These are phyloP conservation scores for Globia sparganii DNA, from an alignment of 2,888 invertebrate species.

Conservation along the genomic window DNA sequence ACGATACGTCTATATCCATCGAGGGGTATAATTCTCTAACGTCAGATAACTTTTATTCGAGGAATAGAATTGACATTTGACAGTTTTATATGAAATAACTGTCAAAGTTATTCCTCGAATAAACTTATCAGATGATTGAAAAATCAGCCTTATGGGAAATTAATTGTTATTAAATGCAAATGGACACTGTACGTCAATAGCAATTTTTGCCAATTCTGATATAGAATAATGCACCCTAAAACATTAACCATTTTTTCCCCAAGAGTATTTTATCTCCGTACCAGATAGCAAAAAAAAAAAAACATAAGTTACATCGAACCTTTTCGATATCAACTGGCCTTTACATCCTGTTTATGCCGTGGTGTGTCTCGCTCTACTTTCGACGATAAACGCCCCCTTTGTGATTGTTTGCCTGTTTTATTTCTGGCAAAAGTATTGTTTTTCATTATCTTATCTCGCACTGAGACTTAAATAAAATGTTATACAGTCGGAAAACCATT, in stretches of 20 bases:
- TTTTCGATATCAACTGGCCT: slow-evolving; percentile 20
- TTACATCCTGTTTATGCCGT: slow-evolving; percentile 35
- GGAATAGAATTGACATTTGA: too few relatives aligned
- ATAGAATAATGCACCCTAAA: background rate
- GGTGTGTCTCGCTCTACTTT: slow-evolving; percentile 35
- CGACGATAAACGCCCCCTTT: slow-evolving; percentile 26
- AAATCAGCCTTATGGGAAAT: too few relatives aligned
- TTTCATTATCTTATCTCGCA: slow-evolving; percentile 63
- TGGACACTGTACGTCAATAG: too few relatives aligned
- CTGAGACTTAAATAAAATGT: slow-evolving; percentile 37
- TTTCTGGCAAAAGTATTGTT: slow-evolving; percentile 54
- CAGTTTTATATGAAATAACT: too few relatives aligned
- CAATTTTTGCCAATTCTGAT: too few relatives aligned
- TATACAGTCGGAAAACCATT: slow-evolving; percentile 34
- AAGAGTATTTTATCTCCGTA: background rate
- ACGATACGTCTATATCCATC: too few relatives aligned
- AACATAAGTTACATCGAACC: slow-evolving; percentile 18
- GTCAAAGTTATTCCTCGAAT: too few relatives aligned
- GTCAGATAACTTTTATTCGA: too few relatives aligned
- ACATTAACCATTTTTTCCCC: background rate
- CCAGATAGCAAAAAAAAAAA: slow-evolving; percentile 1
- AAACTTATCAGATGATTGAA: too few relatives aligned
- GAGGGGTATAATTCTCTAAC: too few relatives aligned
- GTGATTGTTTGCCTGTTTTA: slow-evolving; percentile 41
- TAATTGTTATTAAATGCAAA: too few relatives aligned